A percentile compares a stretch with the other conserved stretches of the same genome.
These are phyloP conservation scores for Daphoenositta chrysoptera DNA, from an alignment of 2,113 vertebrate species.

Conservation along the genomic window DNA sequence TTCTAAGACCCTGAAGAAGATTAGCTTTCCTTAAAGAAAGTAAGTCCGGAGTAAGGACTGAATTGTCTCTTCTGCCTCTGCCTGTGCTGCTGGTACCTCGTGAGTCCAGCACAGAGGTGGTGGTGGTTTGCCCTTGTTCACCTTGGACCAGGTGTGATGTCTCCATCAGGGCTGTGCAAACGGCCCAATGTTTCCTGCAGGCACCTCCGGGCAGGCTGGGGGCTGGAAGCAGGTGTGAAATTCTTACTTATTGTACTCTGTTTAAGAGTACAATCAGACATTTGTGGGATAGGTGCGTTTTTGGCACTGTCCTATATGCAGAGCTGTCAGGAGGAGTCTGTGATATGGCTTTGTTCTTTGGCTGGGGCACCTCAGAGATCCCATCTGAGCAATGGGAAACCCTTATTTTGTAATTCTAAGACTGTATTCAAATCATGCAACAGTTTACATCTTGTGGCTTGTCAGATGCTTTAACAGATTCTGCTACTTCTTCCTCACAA, in stretches of 20 bases:
- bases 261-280: background rate
- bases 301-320: background rate
- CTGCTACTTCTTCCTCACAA: background rate
- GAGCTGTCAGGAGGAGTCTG: background rate
- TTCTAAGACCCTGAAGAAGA: background rate
- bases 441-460: background rate
- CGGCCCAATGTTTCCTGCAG: background rate
- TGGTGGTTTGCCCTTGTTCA: background rate
- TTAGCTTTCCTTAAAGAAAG: background rate
- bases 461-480: background rate
- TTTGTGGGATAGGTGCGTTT: background rate
- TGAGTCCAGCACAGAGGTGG: fast-evolving
- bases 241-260: background rate
- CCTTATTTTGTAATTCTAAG: background rate
- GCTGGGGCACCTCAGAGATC: background rate
- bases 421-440: background rate
- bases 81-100: background rate
- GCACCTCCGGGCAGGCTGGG: background rate
- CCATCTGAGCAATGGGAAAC: background rate
- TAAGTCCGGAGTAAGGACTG: background rate
- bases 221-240: background rate
- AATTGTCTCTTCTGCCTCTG: background rate
- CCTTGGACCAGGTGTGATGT: background rate
- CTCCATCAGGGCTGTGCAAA: background rate
- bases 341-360: background rate